Evolutionary conservation across 1,140 invertebrate genomes (phyloP), one percentile per base, ranked within the genome.

Genomic region (Leptoteleia sp.): DNA sequence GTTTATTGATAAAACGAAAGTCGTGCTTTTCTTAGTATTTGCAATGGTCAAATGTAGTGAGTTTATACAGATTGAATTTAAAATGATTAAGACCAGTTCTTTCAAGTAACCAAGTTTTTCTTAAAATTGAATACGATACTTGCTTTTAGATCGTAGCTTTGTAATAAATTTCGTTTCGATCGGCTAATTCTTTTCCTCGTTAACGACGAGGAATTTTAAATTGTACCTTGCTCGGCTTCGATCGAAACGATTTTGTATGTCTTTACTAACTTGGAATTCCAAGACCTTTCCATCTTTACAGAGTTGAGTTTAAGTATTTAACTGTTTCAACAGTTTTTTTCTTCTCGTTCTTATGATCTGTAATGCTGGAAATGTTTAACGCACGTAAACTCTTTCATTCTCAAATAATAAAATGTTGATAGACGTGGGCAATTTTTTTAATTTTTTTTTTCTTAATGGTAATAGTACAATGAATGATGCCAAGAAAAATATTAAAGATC

Each of bases 261-360:
- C 37, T n/a, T 79, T 73, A 81, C 76, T 81, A 79, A 81, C 76
- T 81, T 25, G 47, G 57, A 72, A 72, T 59, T 62, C 40, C 55
- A 68, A 62, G 42, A 76, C 64, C n/a, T 68, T 68, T 68, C 42
- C 73, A 76, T 62, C 55, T 48, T 76, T 64, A 76, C 64, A 76
- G 57, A 68, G 19, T 47, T 29, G 9, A 40, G 22, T 9, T 6
- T 16, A 19, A 19, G n/a, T n/a, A n/a, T n/a, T n/a, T n/a, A n/a
- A n/a, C n/a, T n/a, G n/a, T n/a, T n/a, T n/a, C n/a, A n/a, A n/a
- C n/a, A n/a, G n/a, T 25, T 7, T 57, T 38, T 25, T 25, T 17
- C 22, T 15, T 11, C 12, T 19, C 1, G 12, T 27, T 40, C 5
- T 25, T 7, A 16, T 47, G 16, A 35, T 42, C 52, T 70, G 64